Base-by-base conservation (phyloP, 2,888 invertebrate genomes). In the Stenodera caucasica region DNA sequence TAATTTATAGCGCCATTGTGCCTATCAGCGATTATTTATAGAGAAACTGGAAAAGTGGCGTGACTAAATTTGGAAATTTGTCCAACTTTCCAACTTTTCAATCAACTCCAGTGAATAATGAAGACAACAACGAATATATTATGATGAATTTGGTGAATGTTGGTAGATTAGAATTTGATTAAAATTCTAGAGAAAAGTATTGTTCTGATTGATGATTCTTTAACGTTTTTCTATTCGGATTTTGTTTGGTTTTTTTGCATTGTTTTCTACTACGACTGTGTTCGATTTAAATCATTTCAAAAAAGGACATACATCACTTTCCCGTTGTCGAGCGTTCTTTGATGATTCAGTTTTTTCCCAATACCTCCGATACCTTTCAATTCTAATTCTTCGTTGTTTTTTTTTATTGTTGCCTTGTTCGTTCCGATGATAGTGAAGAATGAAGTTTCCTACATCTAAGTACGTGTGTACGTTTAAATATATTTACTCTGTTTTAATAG, bases 251-350 rank as follows among this genome's bases (percentile, higher is more conserved):
- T 5, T 40, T 8, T 9, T 40, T 40, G 8, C 2, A 18, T 15
- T 18, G 9, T 40, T 7, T 18, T n/a, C n/a, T n/a, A n/a, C 8
- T 18, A 40, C 18, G 15, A 40, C 37, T 40, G 37, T 40, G 37
- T 40, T 40, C 37, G 37, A 40, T 40, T 40, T 40, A 40, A 40
- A 40, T 40, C 37, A 40, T 40, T 40, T 18, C 37, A 40, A 18
- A 40, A 40, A 18, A 40, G 37, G 37, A 15, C 18, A 40, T 15
- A 40, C 37, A 40, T 40, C 37, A 40, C 37, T 40, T 40, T 15
- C 15, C 8, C 12, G 33, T 33, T 33, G 33, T 33, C n/a, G 33
- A 12, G n/a, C 9, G 15, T 15, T 40, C 15, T 40, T 18, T 40
- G 37, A 18, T 40, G 37, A 40, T 40, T 40, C 37, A 8, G 37